Conservation (phyloP, 1,140 invertebrate species). For the Chelonus insularis region DNA sequence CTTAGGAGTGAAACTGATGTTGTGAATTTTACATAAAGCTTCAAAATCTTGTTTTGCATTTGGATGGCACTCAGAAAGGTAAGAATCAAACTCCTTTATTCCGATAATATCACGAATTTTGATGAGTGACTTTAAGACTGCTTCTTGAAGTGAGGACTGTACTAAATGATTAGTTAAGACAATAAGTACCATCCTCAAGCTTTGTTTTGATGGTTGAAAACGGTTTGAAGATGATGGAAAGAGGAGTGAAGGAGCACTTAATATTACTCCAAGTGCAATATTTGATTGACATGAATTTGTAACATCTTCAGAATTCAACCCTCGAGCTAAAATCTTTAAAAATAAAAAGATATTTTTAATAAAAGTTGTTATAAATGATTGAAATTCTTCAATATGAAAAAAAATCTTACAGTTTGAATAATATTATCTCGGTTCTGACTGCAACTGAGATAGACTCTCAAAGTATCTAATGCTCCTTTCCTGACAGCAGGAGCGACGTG, state of each 20-base stretch:
- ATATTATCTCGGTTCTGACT: constrained; percentile 52
- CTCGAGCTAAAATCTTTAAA: constrained; percentile 59
- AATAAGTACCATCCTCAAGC: constrained; percentile 59
- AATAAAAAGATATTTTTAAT: background rate
- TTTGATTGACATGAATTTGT: constrained; percentile 65
- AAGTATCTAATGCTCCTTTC: constrained; percentile 72
- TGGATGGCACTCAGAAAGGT: constrained; percentile 55
- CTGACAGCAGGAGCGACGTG: constrained; percentile 75
- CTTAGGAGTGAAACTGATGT: constrained; percentile 50
- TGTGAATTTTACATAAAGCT: constrained; percentile 69
- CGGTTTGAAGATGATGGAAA: constrained; percentile 54
- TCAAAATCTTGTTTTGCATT: constrained; percentile 69
- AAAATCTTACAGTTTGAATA: constrained; percentile 37
- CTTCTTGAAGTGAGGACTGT: constrained; percentile 70
- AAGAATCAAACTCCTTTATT: constrained; percentile 64
- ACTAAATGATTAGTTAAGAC: constrained; percentile 68
- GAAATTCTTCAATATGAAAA: background rate
- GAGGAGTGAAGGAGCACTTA: constrained; percentile 69
- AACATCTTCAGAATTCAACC: constrained; percentile 63
- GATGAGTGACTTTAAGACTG: constrained; percentile 67
- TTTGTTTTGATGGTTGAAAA: constrained; percentile 50
- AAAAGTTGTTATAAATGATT: too few species aligned
- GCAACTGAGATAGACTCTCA: constrained; percentile 69
- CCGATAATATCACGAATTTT: constrained; percentile 71
- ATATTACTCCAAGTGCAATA: constrained; percentile 67